phyloP scores from a whole-genome alignment of 2,888 invertebrate genomes.

The Drosophila emarginata region DNA sequence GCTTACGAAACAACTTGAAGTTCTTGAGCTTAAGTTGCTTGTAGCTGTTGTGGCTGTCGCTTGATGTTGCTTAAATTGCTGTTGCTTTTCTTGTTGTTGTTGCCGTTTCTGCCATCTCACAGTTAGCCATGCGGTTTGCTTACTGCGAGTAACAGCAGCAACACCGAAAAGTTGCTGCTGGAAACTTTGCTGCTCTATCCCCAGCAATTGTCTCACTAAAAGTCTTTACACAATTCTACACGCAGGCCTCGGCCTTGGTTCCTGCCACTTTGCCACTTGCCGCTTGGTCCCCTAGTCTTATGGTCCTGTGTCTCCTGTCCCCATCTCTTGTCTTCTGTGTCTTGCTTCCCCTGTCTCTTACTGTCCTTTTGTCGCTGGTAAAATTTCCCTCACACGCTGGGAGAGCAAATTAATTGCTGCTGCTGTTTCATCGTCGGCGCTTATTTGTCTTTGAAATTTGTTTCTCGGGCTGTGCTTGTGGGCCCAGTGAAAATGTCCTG shows the following conservation, averaged over 20 bases:
- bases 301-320: background rate
- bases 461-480: slow-evolving; percentile 56
- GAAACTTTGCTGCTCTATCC: slow-evolving; percentile 55
- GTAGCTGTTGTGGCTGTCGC: slow-evolving; percentile 66
- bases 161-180: slow-evolving; percentile 61
- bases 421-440: slow-evolving; percentile 65
- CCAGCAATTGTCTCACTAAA: slow-evolving; percentile 65
- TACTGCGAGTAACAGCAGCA: slow-evolving; percentile 46
- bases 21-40: slow-evolving; percentile 71
- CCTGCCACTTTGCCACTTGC: slow-evolving; percentile 8
- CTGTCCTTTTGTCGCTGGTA: slow-evolving; percentile 5
- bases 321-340: too few relatives aligned
- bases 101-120: slow-evolving; percentile 44
- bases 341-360: too few relatives aligned
- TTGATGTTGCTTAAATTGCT: slow-evolving; percentile 23
- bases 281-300: slow-evolving; percentile 1
- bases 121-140: slow-evolving; percentile 74
- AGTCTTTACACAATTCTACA: slow-evolving; percentile 25
- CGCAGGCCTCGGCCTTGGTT: slow-evolving; percentile 4
- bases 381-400: slow-evolving; percentile 53
- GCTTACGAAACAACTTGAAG: slow-evolving; percentile 68
- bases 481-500: slow-evolving; percentile 41
- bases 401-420: slow-evolving; percentile 75
- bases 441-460: slow-evolving; percentile 79
- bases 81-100: too few relatives aligned